Conservation (phyloP, 2,888 invertebrate genomes). For the Phyllotreta striolata region DNA sequence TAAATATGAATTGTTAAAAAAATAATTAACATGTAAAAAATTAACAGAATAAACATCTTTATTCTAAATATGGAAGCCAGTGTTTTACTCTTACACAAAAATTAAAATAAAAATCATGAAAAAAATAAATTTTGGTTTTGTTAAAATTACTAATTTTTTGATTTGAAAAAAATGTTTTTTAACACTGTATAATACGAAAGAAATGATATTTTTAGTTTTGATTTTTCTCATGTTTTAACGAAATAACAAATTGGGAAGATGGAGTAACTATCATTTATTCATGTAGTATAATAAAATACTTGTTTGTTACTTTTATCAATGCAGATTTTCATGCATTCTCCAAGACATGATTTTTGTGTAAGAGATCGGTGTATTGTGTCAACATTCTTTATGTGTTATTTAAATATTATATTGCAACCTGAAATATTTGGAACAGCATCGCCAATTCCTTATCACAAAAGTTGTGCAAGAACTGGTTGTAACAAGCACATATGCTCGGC, state of each 20-base stretch:
- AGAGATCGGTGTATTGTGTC: constrained; percentile 35
- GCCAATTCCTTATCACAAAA: constrained; percentile 65
- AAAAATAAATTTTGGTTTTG: neutral
- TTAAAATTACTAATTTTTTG: neutral
- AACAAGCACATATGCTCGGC: constrained; percentile 96
- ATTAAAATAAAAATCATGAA: constrained; percentile 17
- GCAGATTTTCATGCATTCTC: no score
- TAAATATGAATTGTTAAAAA: constrained; percentile 37
- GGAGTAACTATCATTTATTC: no score
- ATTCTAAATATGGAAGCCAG: constrained; percentile 41
- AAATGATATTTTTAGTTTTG: neutral
- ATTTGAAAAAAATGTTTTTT: neutral
- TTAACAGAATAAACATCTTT: constrained; percentile 40
- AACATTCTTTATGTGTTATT: constrained; percentile 32
- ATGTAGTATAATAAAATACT: no score
- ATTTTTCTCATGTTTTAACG: no score
- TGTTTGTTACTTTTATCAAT: no score
- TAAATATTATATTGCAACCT: constrained; percentile 32
- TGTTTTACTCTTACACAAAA: constrained; percentile 40
- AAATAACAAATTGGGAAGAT: no score
- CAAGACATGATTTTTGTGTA: constrained; percentile 33
- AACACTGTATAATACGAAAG: neutral
- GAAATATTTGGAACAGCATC: constrained; percentile 28
- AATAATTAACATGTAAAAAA: constrained; percentile 41
- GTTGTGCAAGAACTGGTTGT: constrained; percentile 88